Conservation (phyloP, 1,140 invertebrate genomes). For the Grapholita molesta region DNA sequence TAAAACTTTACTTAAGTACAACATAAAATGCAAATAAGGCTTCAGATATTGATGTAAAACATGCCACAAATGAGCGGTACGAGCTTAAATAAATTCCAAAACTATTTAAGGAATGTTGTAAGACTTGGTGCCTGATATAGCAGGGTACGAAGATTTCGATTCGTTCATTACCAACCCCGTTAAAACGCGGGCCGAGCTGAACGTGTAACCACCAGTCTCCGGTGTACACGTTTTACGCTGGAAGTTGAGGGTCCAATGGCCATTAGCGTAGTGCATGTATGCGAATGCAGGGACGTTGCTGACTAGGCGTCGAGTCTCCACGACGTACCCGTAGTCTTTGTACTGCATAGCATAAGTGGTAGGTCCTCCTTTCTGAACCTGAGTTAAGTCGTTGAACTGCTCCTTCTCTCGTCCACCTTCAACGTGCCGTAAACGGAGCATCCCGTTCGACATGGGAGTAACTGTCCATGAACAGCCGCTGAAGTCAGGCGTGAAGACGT, state of each 20-base stretch:
- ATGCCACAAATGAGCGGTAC: not conserved
- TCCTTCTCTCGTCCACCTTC: not conserved
- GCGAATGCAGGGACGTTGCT: not conserved
- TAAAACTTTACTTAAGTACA: no score
- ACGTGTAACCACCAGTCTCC: not conserved
- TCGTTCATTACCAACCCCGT: not conserved
- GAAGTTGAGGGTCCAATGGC: not conserved
- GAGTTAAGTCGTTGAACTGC: not conserved
- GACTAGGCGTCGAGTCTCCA: not conserved
- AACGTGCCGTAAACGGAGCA: not conserved
- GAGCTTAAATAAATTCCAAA: no score
- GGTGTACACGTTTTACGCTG: not conserved
- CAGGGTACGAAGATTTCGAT: not conserved
- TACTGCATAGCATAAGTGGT: not conserved
- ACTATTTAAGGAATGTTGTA: slow-evolving; percentile 2
- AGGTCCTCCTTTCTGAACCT: not conserved
- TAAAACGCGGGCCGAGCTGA: not conserved
- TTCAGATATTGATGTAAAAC: not conserved
- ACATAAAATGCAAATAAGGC: not conserved
- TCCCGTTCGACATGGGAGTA: not conserved
- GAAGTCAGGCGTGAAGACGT: slow-evolving; percentile 5
- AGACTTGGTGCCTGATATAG: not conserved
- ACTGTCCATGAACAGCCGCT: slow-evolving; percentile 5
- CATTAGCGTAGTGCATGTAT: not conserved
- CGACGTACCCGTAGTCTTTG: not conserved